Base-by-base conservation (phyloP, 1,140 invertebrate species). In the Rhynchophorus ferrugineus region DNA sequence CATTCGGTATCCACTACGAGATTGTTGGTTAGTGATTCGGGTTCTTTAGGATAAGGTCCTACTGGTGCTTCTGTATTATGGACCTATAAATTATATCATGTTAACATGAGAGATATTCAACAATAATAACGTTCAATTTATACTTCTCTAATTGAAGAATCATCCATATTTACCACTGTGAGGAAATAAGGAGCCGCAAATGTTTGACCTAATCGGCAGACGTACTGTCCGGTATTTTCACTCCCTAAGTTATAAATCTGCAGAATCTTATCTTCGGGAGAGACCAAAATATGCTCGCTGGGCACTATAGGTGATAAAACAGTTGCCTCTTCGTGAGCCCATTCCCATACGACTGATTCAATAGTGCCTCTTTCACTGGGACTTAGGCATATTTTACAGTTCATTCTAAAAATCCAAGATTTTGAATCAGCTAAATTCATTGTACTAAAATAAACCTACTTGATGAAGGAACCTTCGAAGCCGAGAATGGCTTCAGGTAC, bases 331-430 rank as follows among this genome's bases (percentile, higher is more conserved):
- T 53, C 59, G 36, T 55, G 56, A 9, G 66, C 70, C 44, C 70
- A 77, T 39, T 69, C 64, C 77, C 76, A 78, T 48, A 69, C 61
- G 17, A 75, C 59, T 24, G 61, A 58, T 35, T 75, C 62, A 8
- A 58, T 60, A 13, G 44, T 57, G 22, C 69, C 47, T n/a, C 33
- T 53, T 54, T 73, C 69, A 37, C 47, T 20, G 18, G 74, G 72
- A 20, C 71, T 73, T n/a, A 76, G 51, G 56, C 78, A 79, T 43
- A 75, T 62, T 54, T 73, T 68, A 58, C 76, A 78, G 22, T 73
- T 58, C 43, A 79, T 36, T 13, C 53, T 55, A 34, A 17, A 49
- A 47, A 16, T 22, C 14, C 6, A 16, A 9, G 22, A 7, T 44
- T 16, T 21, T 21, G 8, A 9, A 42, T 42, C 19, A 42, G 11